A percentile compares a stretch with the other conserved stretches of the same genome.
These are phyloP conservation scores for Drosophila bifasciata DNA, from an alignment of 1,140 invertebrate genomes.

Conservation along the genomic window DNA sequence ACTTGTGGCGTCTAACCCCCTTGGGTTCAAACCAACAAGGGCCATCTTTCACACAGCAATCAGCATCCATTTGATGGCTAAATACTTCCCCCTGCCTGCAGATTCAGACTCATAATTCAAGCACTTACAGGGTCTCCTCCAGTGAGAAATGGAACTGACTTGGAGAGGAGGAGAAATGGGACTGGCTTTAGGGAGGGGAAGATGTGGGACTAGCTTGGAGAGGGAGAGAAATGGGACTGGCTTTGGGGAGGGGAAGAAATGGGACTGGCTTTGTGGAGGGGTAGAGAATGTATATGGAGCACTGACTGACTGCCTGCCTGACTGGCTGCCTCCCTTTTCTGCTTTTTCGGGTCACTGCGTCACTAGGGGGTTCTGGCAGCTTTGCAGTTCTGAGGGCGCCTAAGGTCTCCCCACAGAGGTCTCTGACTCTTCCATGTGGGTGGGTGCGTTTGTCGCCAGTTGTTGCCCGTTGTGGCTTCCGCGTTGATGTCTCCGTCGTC, in stretches of 20 bases:
- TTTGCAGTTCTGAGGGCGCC: neutral
- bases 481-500: slow-evolving; percentile 13
- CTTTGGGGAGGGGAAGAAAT: slow-evolving; percentile 1
- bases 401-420: slow-evolving; percentile 28
- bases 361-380: slow-evolving; percentile 4
- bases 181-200: slow-evolving; percentile 4
- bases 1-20: too few species aligned
- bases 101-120: slow-evolving; percentile 10
- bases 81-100: slow-evolving; percentile 58
- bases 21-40: too few species aligned
- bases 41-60: slow-evolving; percentile 36
- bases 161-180: too few species aligned
- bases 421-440: slow-evolving; percentile 51
- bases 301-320: too few species aligned
- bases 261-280: too few species aligned
- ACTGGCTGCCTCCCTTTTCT: neutral
- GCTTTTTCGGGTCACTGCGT: slow-evolving; percentile 29
- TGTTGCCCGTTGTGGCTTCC: slow-evolving; percentile 27
- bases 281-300: slow-evolving; percentile 5
- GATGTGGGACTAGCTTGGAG: too few species aligned
- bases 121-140: neutral
- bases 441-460: slow-evolving; percentile 25
- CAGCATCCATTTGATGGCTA: slow-evolving; percentile 56
- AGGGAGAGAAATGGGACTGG: too few species aligned
- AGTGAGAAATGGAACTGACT: neutral